Conservation (phyloP, 2,113 vertebrate species). For the Perca schrenkii region DNA sequence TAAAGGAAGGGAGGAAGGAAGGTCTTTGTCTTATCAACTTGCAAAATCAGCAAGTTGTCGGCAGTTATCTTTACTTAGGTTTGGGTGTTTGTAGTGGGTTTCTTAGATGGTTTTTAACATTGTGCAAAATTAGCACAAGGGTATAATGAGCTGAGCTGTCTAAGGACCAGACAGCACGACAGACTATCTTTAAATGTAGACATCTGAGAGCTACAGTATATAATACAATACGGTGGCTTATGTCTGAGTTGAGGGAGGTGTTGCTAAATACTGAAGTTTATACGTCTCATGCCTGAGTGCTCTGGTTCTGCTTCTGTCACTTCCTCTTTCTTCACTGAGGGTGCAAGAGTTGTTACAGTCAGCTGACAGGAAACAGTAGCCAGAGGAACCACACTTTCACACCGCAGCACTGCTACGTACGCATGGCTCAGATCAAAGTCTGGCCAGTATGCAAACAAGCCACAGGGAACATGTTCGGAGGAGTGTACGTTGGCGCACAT, state of each 20-base stretch:
- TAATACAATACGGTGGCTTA: background rate
- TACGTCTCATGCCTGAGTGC: background rate
- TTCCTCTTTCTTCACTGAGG: slow-evolving; percentile 68
- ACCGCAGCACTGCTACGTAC: background rate
- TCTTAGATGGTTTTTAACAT: background rate
- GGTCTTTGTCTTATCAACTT: slow-evolving; percentile 6
- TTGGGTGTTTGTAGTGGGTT: background rate
- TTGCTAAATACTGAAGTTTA: slow-evolving; percentile 3
- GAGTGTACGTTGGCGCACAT: background rate
- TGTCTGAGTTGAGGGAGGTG: background rate
- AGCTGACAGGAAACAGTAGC: slow-evolving; percentile 66
- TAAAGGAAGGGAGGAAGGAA: slow-evolving; percentile 6
- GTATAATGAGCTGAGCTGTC: background rate
- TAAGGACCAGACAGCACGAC: background rate
- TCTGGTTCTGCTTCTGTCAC: slow-evolving; percentile 56
- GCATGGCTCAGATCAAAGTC: slow-evolving; percentile 41
- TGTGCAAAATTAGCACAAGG: background rate
- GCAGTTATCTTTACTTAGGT: background rate
- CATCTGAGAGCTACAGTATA: background rate
- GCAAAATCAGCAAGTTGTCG: background rate
- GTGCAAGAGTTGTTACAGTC: slow-evolving; percentile 37
- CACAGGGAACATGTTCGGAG: background rate
- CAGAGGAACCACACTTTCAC: slow-evolving; percentile 44
- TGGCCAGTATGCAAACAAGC: slow-evolving; percentile 57
- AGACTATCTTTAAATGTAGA: background rate